A percentile compares a stretch with the other conserved stretches of the same genome.
These are phyloP conservation scores for Caenorhabditis panamensis DNA, from an alignment of 2,888 invertebrate species.

Conservation along the genomic window DNA sequence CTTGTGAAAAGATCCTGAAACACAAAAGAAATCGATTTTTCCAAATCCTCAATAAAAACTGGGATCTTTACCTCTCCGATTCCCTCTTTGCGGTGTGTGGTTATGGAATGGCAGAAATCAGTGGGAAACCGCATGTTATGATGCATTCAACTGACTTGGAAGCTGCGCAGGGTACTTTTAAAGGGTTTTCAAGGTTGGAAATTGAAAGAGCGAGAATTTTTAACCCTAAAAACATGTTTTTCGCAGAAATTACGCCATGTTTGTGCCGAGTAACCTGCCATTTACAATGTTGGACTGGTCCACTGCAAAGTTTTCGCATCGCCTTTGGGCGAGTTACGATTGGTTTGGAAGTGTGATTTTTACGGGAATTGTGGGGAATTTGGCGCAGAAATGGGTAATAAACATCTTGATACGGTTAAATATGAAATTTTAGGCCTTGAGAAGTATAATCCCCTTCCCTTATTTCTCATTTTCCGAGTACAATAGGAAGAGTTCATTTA, in stretches of 20 bases:
- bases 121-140: constrained; percentile 48
- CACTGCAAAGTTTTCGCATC: constrained; percentile 2
- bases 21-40: constrained; percentile 29
- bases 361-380: constrained; percentile 39
- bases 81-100: constrained; percentile 51
- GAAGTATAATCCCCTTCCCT: constrained; percentile 33
- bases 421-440: constrained; percentile 17
- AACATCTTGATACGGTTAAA: background rate
- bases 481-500: constrained; percentile 43
- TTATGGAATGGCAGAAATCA: constrained; percentile 43
- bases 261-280: constrained; percentile 42
- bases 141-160: constrained; percentile 55
- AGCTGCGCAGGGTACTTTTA: constrained; percentile 45
- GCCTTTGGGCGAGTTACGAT: constrained; percentile 43
- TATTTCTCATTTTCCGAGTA: constrained; percentile 55
- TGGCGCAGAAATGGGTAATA: constrained; percentile 48
- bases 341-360: constrained; percentile 49
- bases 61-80: constrained; percentile 43
- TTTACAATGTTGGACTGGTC: constrained; percentile 33
- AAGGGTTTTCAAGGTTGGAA: constrained; percentile 41
- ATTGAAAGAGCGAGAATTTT: too few relatives aligned
- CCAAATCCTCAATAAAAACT: constrained; percentile 24
- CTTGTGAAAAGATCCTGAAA: constrained; percentile 34
- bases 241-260: constrained; percentile 37
- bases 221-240: background rate